Base-by-base conservation (phyloP, 2,113 vertebrate genomes). In the Calyptommatus sinebrachiatus region DNA sequence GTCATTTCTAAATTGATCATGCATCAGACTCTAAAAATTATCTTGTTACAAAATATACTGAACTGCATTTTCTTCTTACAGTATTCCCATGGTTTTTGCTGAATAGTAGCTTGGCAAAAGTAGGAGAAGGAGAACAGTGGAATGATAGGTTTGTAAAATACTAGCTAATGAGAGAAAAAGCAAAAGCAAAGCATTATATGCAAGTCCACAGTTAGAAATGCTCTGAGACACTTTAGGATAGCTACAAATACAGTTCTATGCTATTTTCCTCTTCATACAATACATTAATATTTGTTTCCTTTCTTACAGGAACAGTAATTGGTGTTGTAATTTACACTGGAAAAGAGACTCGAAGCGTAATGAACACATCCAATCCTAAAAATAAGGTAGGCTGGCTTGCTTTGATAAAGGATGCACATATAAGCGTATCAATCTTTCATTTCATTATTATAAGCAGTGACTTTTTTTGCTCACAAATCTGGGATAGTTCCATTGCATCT, bases 261-360 rank as follows among this genome's bases (percentile, higher is more conserved):
- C 35, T 1, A 26, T 67, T 46, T 61, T 61, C 46, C 3, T 12
- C 63, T 1, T 66, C 66, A 18, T 24, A 46, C 46, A 72, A 45
- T 79, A 11, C 53, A 26, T 45, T 18, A 29, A 79, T 75, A 46
- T 45, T 85, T 69, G 31, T 16, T 75, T 50, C 84, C 9, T 84
- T 88, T 93, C 94, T 94, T 93, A 71, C 94, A 99, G 98, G 98
- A 90, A 99, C 98, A 45, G 97, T 99, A 89, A 98, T 99, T 88
- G 98, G 98, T 87, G 97, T 99, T 91, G 98, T 99, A 91, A 97
- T 99, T 94, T 99, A 99, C 90, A 99, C 98, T 9, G 98, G 98
- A 86, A 99, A 99, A 88, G 98, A 99, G 92, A 99, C 97, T 85
- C 95, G 98, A 80, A 99, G 97, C 46, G 97, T 99, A 60, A 95